Evolutionary conservation across 1,140 invertebrate genomes (phyloP), one percentile per base, ranked within the genome.

Genomic region (Arion vulgaris): DNA sequence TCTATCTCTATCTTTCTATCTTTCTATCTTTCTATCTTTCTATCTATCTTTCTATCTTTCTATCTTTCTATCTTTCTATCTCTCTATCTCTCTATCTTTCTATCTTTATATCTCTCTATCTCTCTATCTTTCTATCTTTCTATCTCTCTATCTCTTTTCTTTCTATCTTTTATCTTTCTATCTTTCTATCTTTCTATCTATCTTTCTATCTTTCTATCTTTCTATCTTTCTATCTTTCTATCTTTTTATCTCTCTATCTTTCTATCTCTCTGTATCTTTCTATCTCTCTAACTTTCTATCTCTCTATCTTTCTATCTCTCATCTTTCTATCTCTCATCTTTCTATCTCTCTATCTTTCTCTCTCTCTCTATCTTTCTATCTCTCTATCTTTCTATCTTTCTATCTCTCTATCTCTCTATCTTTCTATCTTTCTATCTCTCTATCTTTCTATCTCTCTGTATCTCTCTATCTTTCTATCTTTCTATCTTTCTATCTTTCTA

Each of bases 241-340:
- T 45, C 41, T 45, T 19, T n/a, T 23, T 32, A 5, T 66, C 57
- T 32, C 23, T 32, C 57, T n/a, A 5, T 66, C 32, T 66, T 23
- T 66, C 57, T 66, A 5, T 66, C 32, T 66, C 57, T 66, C 23
- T 66, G 7, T 32, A 5, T 32, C 57, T n/a, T 23, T n/a, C 57
- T 66, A 5, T 72, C 69, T 72, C 36, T 26, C 69, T 72, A 11
- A 36, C 69, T 38, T 23, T 72, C 69, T 36, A 2, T 72, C 28
- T 34, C n/a, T 34, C 36, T 36, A 5, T 72, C 38, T 5, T 32
- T 23, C 36, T n/a, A 2, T 15, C 41, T 26, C 23, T n/a, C 34
- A 7, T 28, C 19, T 45, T 34, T 69, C 41, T 69, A 15, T 69
- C 62, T 80, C 62, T 80, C 62, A n/a, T 80, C 39, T 72, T 15